Evolutionary conservation across 2,888 invertebrate genomes (phyloP), one percentile per base, ranked within the genome.

Genomic region (Spisula subtruncata): DNA sequence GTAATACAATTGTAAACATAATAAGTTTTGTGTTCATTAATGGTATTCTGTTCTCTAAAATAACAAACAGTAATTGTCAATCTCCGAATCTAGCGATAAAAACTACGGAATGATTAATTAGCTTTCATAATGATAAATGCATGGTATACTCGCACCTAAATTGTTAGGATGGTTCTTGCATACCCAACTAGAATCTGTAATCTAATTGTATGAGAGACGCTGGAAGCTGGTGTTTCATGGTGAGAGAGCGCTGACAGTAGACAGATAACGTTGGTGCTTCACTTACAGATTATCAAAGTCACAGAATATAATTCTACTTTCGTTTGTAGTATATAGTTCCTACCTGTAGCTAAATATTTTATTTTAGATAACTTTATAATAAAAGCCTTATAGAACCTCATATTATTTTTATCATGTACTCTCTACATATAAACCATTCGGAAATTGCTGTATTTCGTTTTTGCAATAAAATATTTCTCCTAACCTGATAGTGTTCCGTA

Each of bases 101-200:
- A 66, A 41, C 41, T 10, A 25, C 20, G 8, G 4, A n/a, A 66
- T 66, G 60, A 66, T 66, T 66, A 25, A 66, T 66, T 66, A 66
- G 60, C 25, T 66, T n/a, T 66, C n/a, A 25, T 66, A 25, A 25
- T 25, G 60, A 10, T 66, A 8, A 25, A 25, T 66, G 25, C 5
- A 66, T 25, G n/a, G n/a, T n/a, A 25, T 25, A 66, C 4, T 66
- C 25, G 25, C n/a, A n/a, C 60, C 5, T n/a, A 25, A 25, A 66
- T 66, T 25, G 25, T 25, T 12, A 25, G 60, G 25, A 66, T 66
- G 0, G 60, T 25, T 66, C n/a, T 12, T 12, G 25, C 60, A 66
- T 66, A 66, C 60, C 60, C n/a, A 66, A n/a, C 60, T 25, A 20
- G 60, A 60, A 60, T n/a, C 60, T n/a, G 60, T 60, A 25, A 66